Percentiles rank a stretch among this genome's conserved stretches.
phyloP scores from a whole-genome alignment of 2,888 invertebrate species.

The Drosophila austrosaltans region DNA sequence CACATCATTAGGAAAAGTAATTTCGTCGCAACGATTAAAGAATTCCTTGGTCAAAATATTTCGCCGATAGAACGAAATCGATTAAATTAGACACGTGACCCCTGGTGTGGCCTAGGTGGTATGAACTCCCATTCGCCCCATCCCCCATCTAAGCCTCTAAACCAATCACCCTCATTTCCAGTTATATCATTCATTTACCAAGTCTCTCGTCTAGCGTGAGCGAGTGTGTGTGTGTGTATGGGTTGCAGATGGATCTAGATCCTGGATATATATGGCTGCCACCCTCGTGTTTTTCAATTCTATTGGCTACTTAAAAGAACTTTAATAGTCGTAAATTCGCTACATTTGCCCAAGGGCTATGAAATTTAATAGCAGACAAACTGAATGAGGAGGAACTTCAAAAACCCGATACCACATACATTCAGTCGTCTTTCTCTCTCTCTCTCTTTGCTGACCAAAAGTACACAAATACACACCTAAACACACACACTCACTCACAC shows the following conservation, averaged over 20 bases:
- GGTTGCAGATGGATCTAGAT: not conserved
- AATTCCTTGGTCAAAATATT: not conserved
- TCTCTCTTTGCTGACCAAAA: slow-evolving; percentile 8
- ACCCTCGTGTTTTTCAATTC: slow-evolving; percentile 33
- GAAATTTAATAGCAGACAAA: slow-evolving; percentile 69
- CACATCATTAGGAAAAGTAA: slow-evolving; percentile 5
- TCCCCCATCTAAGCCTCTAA: slow-evolving; percentile 1
- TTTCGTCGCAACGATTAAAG: not conserved
- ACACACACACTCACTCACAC: slow-evolving; percentile 9
- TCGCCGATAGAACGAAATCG: not conserved
- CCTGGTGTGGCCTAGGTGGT: not conserved
- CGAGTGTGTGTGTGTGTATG: not conserved
- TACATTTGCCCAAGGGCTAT: slow-evolving; percentile 62
- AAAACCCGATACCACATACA: not conserved
- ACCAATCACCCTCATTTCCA: slow-evolving; percentile 6
- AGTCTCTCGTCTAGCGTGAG: not conserved
- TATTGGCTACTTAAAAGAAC: slow-evolving; percentile 68
- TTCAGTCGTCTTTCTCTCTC: not conserved
- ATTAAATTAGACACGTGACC: slow-evolving; percentile 5
- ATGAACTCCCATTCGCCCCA: not conserved
- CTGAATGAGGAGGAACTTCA: slow-evolving; percentile 13
- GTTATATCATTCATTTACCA: slow-evolving; percentile 10
- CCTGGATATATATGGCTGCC: not conserved
- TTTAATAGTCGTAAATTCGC: slow-evolving; percentile 73
- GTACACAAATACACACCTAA: not conserved